Conservation (phyloP, 2,113 vertebrate genomes). For the Heterotilapia buettikoferi region DNA sequence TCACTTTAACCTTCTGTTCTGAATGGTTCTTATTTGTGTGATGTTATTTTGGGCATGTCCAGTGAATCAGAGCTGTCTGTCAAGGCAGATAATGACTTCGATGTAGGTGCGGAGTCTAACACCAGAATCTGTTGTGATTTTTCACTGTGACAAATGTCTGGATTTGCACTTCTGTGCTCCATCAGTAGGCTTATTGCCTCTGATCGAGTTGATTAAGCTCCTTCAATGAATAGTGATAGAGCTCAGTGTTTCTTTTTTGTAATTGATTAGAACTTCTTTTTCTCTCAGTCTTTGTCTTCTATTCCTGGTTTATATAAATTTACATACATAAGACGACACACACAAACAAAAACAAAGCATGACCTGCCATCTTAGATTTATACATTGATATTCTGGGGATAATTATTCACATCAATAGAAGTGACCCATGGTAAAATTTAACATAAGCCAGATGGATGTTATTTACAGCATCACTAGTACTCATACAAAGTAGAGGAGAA, state of each 20-base stretch:
- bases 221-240: background rate
- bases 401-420: background rate
- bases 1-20: slow-evolving; percentile 9
- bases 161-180: background rate
- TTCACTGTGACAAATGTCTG: background rate
- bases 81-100: background rate
- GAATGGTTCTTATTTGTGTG: background rate
- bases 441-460: background rate
- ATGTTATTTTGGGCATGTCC: slow-evolving; percentile 9
- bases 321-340: background rate
- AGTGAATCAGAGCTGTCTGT: slow-evolving; percentile 34
- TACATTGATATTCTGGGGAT: background rate
- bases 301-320: background rate
- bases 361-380: background rate
- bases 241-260: background rate
- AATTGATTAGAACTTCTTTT: background rate
- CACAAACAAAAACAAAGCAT: background rate
- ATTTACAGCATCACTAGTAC: background rate
- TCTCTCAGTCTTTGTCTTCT: background rate
- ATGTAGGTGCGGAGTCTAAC: background rate
- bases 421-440: background rate
- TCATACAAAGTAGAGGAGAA: background rate
- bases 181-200: background rate
- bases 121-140: background rate
- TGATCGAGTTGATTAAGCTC: background rate